Evolutionary conservation across 2,888 invertebrate species (phyloP).

Genomic region (Leuctra nigra): DNA sequence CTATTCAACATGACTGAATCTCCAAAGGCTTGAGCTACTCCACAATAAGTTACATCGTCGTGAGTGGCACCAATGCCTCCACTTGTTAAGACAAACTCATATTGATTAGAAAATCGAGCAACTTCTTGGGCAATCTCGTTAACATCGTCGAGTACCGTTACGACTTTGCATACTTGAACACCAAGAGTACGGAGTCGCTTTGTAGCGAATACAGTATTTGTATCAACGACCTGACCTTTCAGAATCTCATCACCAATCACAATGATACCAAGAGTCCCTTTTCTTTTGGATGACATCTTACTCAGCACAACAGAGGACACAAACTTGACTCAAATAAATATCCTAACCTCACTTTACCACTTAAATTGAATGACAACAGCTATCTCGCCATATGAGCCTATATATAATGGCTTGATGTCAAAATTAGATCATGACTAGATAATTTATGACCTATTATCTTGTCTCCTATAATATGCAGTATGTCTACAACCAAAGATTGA

Average conservation of each 20-base stretch:
- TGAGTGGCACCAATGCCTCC: conserved; percentile 65
- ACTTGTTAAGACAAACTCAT: conserved; percentile 50
- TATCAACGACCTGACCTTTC: conserved; percentile 55
- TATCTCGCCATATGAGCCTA: no score
- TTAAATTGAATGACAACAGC: no score
- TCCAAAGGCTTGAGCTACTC: conserved; percentile 43
- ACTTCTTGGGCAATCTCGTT: conserved; percentile 50
- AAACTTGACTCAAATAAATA: no score
- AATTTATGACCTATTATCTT: no score
- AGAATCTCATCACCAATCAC: conserved; percentile 63
- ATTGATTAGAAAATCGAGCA: conserved; percentile 41
- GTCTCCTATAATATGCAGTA: no score
- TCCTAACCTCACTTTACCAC: no score
- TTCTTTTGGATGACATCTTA: no score
- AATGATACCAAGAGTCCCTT: conserved; percentile 38
- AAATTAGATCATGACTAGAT: no score
- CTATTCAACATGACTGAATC: conserved; percentile 36
- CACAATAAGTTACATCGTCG: conserved; percentile 60
- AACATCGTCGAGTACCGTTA: conserved; percentile 50
- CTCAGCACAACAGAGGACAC: no score
- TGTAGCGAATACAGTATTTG: conserved; percentile 51
- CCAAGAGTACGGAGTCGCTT: conserved; percentile 46
- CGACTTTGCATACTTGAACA: conserved; percentile 47
- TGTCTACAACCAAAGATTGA: no score
- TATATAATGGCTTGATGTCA: no score